These are phyloP conservation scores for Adelges cooleyi DNA, from an alignment of 1,140 invertebrate species.

Conservation along the genomic window DNA sequence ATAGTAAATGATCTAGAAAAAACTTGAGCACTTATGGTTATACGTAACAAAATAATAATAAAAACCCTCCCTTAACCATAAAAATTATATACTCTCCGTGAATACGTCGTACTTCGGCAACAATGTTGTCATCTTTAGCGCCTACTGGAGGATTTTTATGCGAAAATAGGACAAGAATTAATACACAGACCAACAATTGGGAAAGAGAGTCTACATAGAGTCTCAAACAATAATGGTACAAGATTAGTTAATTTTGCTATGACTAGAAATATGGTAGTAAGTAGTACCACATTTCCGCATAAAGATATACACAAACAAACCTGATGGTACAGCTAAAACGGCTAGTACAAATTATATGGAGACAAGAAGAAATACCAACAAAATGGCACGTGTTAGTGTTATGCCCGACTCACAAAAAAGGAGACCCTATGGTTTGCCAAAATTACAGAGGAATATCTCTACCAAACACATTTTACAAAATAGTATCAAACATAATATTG, in stretches of 20 bases:
- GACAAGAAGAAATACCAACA: conserved; percentile 24
- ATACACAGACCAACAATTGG: conserved; percentile 31
- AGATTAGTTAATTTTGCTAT: conserved; percentile 30
- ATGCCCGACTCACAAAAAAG: conserved; percentile 29
- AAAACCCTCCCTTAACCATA: too few relatives aligned
- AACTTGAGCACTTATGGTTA: too few relatives aligned
- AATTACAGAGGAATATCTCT: conserved; percentile 32
- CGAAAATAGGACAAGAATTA: conserved; percentile 29
- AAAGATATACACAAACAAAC: conserved; percentile 34
- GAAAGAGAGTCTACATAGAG: conserved; percentile 36
- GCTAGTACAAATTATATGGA: conserved; percentile 24
- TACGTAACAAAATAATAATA: too few relatives aligned
- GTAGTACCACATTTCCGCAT: conserved; percentile 31
- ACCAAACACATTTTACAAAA: conserved; percentile 27
- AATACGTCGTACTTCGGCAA: too few relatives aligned
- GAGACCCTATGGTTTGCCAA: conserved; percentile 27
- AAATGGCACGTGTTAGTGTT: conserved; percentile 20
- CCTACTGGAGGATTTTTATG: conserved; percentile 28
- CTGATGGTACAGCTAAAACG: neutral
- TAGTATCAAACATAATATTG: conserved; percentile 7
- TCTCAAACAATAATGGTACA: conserved; percentile 31
- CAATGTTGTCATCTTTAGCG: too few relatives aligned
- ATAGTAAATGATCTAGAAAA: too few relatives aligned
- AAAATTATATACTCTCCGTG: too few relatives aligned
- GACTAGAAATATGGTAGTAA: conserved; percentile 30